phyloP scores from a whole-genome alignment of 1,140 invertebrate genomes.

The Drosophila santomea region DNA sequence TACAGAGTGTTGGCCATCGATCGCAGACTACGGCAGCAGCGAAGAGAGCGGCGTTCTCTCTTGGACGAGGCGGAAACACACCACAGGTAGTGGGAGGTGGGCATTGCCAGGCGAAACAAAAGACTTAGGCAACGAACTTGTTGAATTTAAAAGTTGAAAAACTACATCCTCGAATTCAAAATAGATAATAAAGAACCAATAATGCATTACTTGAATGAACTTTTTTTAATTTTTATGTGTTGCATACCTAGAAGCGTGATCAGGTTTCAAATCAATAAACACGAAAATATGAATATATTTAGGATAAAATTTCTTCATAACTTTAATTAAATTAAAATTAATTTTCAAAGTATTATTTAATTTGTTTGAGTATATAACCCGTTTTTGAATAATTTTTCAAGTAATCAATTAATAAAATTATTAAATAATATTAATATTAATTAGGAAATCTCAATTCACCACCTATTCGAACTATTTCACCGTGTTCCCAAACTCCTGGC shows the following conservation, averaged over 20 bases:
- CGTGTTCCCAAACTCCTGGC: constrained; percentile 11
- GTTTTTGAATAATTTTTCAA: too few relatives aligned
- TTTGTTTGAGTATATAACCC: too few relatives aligned
- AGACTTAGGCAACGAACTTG: constrained; percentile 68
- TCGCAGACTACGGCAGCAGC: background rate
- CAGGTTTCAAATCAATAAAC: too few relatives aligned
- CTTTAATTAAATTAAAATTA: too few relatives aligned
- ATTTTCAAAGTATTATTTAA: too few relatives aligned
- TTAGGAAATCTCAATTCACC: background rate
- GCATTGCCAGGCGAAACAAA: constrained; percentile 57
- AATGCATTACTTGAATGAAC: too few relatives aligned
- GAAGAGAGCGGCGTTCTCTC: constrained; percentile 20
- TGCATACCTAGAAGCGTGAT: too few relatives aligned
- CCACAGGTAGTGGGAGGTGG: constrained; percentile 8
- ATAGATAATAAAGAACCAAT: background rate
- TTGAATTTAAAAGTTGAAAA: constrained; percentile 3
- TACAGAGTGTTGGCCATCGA: background rate
- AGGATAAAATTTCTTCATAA: too few relatives aligned
- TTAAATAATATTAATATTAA: background rate
- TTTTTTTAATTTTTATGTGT: too few relatives aligned
- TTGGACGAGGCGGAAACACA: constrained; percentile 8
- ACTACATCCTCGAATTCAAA: background rate
- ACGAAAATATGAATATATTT: too few relatives aligned
- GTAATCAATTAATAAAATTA: background rate
- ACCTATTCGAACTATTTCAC: constrained; percentile 9